A percentile compares a stretch with the other conserved stretches of the same genome.
Conservation (phyloP, 2,888 invertebrate genomes). For the Heliconius sara region DNA sequence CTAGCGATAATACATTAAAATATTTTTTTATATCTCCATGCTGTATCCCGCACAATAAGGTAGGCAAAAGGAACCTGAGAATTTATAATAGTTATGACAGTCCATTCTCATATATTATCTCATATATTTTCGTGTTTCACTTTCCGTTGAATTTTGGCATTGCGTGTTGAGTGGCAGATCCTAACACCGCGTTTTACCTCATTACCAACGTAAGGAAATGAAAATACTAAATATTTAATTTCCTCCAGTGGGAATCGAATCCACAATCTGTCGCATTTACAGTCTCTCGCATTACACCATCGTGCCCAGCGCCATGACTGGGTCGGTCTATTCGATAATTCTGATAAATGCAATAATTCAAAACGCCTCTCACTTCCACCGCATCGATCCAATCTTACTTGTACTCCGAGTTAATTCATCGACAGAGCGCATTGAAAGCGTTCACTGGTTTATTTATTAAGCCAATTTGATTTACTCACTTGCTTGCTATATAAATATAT, state of each 20-base stretch:
- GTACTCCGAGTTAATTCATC: constrained; percentile 50
- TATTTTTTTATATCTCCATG: not conserved
- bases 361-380: constrained; percentile 26
- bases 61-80: too few relatives aligned
- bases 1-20: constrained; percentile 23
- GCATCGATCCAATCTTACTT: constrained; percentile 33
- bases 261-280: not conserved
- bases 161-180: not conserved
- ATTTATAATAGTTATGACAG: too few relatives aligned
- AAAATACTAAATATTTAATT: not conserved
- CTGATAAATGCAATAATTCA: not conserved
- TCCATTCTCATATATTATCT: too few relatives aligned
- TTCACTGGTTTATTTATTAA: constrained; percentile 53
- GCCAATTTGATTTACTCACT: constrained; percentile 43
- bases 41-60: too few relatives aligned
- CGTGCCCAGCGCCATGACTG: not conserved
- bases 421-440: constrained; percentile 50
- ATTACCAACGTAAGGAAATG: not conserved
- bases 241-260: not conserved
- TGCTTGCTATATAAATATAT: constrained; percentile 20
- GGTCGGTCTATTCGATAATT: not conserved
- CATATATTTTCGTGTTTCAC: not conserved
- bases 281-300: not conserved
- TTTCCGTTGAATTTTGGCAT: not conserved
- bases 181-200: not conserved